Evolutionary conservation across 2,888 invertebrate genomes (phyloP).

Genomic region (Andrena marginata): DNA sequence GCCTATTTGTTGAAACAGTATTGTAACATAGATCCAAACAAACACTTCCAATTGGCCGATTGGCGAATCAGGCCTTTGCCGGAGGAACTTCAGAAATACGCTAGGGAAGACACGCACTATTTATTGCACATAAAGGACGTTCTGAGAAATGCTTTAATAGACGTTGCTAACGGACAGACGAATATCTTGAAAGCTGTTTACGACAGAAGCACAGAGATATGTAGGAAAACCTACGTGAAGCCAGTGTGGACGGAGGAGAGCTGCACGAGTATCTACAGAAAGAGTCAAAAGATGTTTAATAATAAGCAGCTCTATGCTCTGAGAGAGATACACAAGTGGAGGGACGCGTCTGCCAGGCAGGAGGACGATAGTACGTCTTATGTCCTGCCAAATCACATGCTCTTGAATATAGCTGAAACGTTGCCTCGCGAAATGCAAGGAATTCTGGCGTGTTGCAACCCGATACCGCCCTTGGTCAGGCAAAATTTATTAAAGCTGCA

Average conservation of each 20-base stretch:
- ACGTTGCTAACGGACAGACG: constrained; percentile 87
- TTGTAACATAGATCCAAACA: constrained; percentile 93
- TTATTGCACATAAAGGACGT: constrained; percentile 95
- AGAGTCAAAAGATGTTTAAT: constrained; percentile 93
- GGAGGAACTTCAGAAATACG: constrained; percentile 92
- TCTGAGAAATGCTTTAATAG: constrained; percentile 91
- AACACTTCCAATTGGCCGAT: constrained; percentile 94
- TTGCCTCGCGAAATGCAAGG: constrained; percentile 97
- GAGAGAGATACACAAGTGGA: constrained; percentile 93
- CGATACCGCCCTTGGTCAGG: constrained; percentile 93
- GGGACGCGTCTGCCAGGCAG: constrained; percentile 92
- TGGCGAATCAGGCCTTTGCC: constrained; percentile 91
- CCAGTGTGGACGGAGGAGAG: constrained; percentile 89
- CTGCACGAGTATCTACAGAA: constrained; percentile 91
- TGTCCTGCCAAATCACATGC: constrained; percentile 98
- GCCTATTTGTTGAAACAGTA: constrained; percentile 92
- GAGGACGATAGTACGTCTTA: constrained; percentile 97
- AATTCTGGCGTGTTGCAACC: constrained; percentile 96
- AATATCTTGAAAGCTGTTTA: constrained; percentile 90
- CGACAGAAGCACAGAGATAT: constrained; percentile 91
- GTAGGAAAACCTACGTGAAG: constrained; percentile 93
- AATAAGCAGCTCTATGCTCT: constrained; percentile 94
- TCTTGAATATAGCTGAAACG: constrained; percentile 94
- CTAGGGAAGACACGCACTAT: constrained; percentile 97
- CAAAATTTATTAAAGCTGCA: constrained; percentile 88